These are phyloP conservation scores for Drosophila yakuba DNA, from an alignment of 1,140 invertebrate genomes.

Conservation along the genomic window DNA sequence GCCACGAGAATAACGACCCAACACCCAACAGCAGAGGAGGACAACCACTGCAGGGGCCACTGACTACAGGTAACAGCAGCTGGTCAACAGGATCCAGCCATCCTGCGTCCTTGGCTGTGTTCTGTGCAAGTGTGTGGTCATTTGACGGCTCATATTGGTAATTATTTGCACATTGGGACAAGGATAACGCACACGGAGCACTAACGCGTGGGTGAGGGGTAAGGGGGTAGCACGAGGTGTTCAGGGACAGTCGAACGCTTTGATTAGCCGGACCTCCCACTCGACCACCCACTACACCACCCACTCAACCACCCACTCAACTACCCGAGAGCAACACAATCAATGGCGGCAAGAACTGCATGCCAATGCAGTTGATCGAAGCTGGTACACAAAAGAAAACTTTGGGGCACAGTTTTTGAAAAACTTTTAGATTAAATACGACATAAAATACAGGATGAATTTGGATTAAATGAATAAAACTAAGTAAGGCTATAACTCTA, in stretches of 20 bases:
- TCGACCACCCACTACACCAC: neutral
- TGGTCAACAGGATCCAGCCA: constrained; percentile 38
- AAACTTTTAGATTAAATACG: neutral
- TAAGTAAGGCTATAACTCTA: no score
- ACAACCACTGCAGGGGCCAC: constrained; percentile 12
- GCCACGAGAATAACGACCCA: constrained; percentile 26
- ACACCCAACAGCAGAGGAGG: neutral
- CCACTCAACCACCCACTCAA: neutral
- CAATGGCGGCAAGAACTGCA: constrained; percentile 33
- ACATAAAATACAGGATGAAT: neutral
- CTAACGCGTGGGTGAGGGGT: no score
- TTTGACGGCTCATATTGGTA: constrained; percentile 79
- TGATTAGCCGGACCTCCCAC: constrained; percentile 53
- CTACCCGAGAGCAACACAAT: constrained; percentile 33
- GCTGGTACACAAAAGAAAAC: constrained; percentile 1
- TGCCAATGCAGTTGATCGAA: constrained; percentile 39
- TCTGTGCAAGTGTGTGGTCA: constrained; percentile 49
- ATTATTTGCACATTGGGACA: constrained; percentile 71
- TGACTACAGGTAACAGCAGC: constrained; percentile 23
- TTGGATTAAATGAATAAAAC: no score
- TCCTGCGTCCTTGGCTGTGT: constrained; percentile 17
- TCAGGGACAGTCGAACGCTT: constrained; percentile 37
- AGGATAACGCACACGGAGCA: constrained; percentile 19
- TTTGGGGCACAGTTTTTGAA: rapidly evolving
- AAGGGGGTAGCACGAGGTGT: constrained; percentile 2